A percentile compares a stretch with the other conserved stretches of the same genome.
Conservation (phyloP, 2,797 vertebrate genomes). For the Enteromius unitaeniatus region DNA sequence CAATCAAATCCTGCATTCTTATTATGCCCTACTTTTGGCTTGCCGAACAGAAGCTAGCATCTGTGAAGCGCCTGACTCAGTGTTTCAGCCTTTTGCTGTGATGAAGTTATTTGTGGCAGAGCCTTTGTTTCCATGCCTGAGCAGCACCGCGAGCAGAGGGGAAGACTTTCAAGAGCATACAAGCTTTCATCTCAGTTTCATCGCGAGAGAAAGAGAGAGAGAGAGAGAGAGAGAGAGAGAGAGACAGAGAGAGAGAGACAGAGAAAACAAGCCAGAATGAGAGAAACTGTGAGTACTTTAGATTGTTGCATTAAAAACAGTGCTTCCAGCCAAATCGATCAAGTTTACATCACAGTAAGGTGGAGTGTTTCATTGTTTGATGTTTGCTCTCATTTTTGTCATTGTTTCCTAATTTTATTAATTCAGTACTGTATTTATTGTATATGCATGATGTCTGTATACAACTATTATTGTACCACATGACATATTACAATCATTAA, state of each 20-base stretch:
- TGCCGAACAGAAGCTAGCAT: constrained; percentile 16
- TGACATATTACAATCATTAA: not conserved
- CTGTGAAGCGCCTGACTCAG: constrained; percentile 48
- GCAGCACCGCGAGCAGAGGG: constrained; percentile 53
- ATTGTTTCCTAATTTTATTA: not conserved
- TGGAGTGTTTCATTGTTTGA: not conserved
- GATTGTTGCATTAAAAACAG: constrained; percentile 23
- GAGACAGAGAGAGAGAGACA: constrained; percentile 51
- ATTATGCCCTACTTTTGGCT: constrained; percentile 31
- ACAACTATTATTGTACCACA: not conserved
- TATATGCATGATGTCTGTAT: not conserved
- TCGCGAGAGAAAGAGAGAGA: constrained; percentile 56
- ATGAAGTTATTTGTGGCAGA: constrained; percentile 54
- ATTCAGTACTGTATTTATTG: not conserved
- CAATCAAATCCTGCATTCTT: constrained; percentile 31
- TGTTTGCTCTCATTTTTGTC: not conserved
- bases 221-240: constrained; percentile 58
- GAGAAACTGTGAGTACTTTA: not conserved
- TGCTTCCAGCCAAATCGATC: constrained; percentile 4
- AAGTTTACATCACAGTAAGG: constrained; percentile 6
- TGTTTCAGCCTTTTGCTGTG: constrained; percentile 33
- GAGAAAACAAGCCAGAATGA: constrained; percentile 42
- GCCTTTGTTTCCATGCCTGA: constrained; percentile 45
- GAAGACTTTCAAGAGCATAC: constrained; percentile 68
- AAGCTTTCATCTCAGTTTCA: constrained; percentile 74